Base-by-base conservation (phyloP, 2,888 invertebrate genomes). In the Abscondita cerata region DNA sequence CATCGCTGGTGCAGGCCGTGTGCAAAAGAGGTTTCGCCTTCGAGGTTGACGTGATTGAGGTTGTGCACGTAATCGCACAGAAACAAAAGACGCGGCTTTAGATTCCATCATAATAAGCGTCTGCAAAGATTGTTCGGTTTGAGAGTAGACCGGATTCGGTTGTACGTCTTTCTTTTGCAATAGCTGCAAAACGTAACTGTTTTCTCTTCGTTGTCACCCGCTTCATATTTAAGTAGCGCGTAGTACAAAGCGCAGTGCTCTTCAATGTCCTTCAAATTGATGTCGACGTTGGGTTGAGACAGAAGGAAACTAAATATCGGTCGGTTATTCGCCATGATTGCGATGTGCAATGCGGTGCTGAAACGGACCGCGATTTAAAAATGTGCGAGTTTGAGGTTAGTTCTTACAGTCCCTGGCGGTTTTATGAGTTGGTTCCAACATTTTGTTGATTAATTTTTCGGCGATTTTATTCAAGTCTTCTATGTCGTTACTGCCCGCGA, bases 241-340 rank as follows among this genome's bases (percentile, higher is more conserved):
- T 90, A 88, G 83, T 93, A 94, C 6, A 97, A 82, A 0, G 93
- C 87, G 3, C 92, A 89, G 69, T 92, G 90, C 68, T 93, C 93
- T 63, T 92, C 89, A 51, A 86, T 85, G 9, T 88, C 89, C 59
- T 86, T 83, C 9, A 89, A 71, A 74, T 89, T 89, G 16, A 91
- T 83, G 76, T 96, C 92, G 56, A 94, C 79, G 59, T 89, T 86
- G 1, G 87, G 80, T 63, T 88, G 86, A 62, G 85, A 83, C 6
- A 96, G 81, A 16, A 96, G 82, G 0, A 92, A 77, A 68, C 90
- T 84, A 75, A 96, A 90, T 76, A 96, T 86, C 51, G 86, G 83
- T 66, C 85, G 84, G 79, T 95, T 95, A 68, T 88, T 85, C 1
- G 89, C 87, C 76, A 86, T 85, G n/a, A 96, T 89, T 38, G 94